Percentiles rank a stretch among this genome's conserved stretches.
Evolutionary conservation across 2,113 vertebrate genomes (phyloP).

Genomic region (Geothlypis trichas): DNA sequence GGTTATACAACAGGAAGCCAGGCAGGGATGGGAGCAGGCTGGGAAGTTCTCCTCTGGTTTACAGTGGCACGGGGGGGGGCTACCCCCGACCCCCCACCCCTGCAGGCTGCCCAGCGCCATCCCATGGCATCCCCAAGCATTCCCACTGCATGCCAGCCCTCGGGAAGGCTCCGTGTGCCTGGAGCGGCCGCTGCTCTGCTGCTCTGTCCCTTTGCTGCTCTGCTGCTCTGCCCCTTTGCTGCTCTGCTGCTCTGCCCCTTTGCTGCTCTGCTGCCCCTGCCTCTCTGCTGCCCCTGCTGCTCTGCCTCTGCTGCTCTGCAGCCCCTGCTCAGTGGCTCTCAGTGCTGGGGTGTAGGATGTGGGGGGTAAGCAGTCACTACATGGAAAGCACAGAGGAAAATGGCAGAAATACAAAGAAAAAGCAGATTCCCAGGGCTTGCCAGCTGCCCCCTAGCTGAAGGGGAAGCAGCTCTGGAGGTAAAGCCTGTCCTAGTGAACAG

Average conservation of each 20-base stretch:
- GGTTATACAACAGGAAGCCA: conserved; percentile 9
- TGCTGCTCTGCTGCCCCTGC: not conserved
- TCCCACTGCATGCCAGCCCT: not conserved
- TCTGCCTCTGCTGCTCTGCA: not conserved
- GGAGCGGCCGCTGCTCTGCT: not conserved
- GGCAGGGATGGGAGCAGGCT: not conserved
- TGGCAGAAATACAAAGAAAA: rapidly evolving
- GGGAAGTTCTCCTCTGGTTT: not conserved
- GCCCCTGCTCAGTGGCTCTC: rapidly evolving
- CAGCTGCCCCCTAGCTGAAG: not conserved
- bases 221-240: not conserved
- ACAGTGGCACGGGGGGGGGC: not conserved
- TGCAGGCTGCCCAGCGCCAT: not conserved
- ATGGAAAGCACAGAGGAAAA: not conserved
- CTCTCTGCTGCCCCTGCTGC: not conserved
- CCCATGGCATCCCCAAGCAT: not conserved
- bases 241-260: not conserved
- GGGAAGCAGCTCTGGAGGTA: not conserved
- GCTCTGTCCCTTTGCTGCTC: not conserved
- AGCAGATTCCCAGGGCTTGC: not conserved
- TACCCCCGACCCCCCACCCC: not conserved
- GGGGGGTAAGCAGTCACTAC: not conserved
- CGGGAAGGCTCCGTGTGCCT: not conserved
- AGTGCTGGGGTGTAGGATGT: not conserved
- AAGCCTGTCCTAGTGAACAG: not conserved